phyloP scores from a whole-genome alignment of 1,140 invertebrate genomes.

The Mercenaria mercenaria region DNA sequence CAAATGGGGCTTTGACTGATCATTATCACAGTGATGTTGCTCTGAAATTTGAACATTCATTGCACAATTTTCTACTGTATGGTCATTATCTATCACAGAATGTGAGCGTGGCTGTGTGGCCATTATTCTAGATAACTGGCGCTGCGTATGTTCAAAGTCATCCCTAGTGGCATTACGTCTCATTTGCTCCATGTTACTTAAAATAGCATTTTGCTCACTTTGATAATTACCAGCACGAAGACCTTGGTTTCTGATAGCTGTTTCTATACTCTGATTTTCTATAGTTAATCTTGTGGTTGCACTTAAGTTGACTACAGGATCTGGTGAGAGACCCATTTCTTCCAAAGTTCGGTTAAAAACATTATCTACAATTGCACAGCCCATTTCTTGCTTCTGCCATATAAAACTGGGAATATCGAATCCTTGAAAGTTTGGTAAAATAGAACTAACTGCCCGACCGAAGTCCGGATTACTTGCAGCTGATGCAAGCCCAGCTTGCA shows the following conservation, averaged over 20 bases:
- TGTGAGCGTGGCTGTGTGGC: not conserved
- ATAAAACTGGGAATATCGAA: conserved; percentile 12
- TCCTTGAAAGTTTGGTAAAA: conserved; percentile 1
- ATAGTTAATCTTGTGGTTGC: conserved; percentile 88
- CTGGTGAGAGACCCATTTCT: conserved; percentile 88
- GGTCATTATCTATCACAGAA: not conserved
- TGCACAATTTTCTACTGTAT: not conserved
- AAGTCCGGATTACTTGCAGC: not conserved
- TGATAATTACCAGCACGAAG: conserved; percentile 72
- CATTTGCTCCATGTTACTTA: not conserved
- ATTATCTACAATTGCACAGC: conserved; percentile 91
- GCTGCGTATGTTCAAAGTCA: conserved; percentile 7
- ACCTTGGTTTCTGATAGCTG: conserved; percentile 89
- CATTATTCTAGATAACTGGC: not conserved
- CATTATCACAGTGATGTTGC: not conserved
- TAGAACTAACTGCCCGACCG: not conserved
- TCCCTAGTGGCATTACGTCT: not conserved
- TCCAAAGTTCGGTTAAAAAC: conserved; percentile 90
- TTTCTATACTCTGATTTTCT: conserved; percentile 90
- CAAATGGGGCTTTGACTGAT: not conserved
- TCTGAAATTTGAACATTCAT: not conserved
- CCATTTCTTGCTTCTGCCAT: conserved; percentile 91
- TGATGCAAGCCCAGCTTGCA: not conserved
- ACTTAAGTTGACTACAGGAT: conserved; percentile 87
- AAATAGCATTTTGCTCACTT: not conserved